These are phyloP conservation scores for Tipula helvola DNA, from an alignment of 2,888 invertebrate species.

Conservation along the genomic window DNA sequence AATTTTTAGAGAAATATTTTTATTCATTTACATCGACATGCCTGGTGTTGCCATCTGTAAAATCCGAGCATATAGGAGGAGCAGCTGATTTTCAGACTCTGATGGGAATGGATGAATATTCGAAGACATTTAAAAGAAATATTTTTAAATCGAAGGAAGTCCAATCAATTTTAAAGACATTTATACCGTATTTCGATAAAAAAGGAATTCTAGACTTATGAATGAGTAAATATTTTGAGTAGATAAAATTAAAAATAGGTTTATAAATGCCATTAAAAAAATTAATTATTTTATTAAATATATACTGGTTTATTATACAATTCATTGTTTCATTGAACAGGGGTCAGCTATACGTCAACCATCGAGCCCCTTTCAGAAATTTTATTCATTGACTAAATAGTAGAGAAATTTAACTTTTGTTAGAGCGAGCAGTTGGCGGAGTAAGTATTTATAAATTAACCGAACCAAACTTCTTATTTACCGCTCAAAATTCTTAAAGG, in stretches of 20 bases:
- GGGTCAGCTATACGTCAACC: no score
- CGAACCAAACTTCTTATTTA: no score
- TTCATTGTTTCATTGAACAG: no score
- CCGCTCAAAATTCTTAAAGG: no score
- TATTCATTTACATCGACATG: slow-evolving; percentile 26
- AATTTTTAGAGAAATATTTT: slow-evolving; percentile 24
- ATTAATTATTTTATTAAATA: no score
- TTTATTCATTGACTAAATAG: no score
- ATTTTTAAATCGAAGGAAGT: slow-evolving; percentile 28
- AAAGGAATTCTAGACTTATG: slow-evolving; percentile 28
- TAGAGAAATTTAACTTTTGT: no score
- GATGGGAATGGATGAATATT: slow-evolving; percentile 30
- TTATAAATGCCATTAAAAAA: no score
- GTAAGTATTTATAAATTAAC: no score
- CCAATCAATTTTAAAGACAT: slow-evolving; percentile 26
- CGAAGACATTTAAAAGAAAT: slow-evolving; percentile 26
- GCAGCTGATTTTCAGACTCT: slow-evolving; percentile 29
- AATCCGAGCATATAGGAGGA: slow-evolving; percentile 27
- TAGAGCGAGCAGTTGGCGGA: no score
- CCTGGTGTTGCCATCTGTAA: slow-evolving; percentile 29
- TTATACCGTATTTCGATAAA: slow-evolving; percentile 29
- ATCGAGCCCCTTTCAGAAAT: no score
- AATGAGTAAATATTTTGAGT: neutral
- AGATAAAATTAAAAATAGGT: neutral
- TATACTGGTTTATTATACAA: no score